phyloP scores from a whole-genome alignment of 2,113 vertebrate genomes.

The Catharus fuscescens region DNA sequence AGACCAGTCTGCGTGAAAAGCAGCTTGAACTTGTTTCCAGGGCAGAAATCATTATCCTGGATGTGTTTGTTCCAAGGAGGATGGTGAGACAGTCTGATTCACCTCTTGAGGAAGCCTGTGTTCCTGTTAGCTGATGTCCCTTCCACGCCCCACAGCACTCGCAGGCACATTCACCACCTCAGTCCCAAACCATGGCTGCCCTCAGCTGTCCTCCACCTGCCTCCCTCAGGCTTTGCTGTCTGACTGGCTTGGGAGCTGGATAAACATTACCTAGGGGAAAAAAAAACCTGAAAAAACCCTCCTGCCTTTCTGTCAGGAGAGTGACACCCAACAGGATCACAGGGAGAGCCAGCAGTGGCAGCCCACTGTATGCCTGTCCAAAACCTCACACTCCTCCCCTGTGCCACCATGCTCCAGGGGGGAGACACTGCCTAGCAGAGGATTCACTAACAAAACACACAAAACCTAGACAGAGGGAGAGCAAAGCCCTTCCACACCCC shows the following conservation, averaged over 20 bases:
- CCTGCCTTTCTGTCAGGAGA: background rate
- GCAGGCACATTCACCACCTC: fast-evolving
- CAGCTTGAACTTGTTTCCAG: slow-evolving; percentile 4
- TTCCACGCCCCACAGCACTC: fast-evolving
- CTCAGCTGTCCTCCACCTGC: background rate
- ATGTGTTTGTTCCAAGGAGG: background rate
- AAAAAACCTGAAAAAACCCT: background rate
- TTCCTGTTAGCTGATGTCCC: fast-evolving
- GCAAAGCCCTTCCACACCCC: background rate
- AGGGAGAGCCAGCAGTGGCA: background rate
- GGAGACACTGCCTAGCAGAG: background rate
- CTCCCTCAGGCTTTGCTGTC: background rate
- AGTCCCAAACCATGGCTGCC: background rate
- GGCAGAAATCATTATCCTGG: background rate
- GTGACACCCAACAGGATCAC: background rate
- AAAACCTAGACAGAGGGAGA: background rate
- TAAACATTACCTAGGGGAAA: background rate
- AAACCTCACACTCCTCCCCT: background rate
- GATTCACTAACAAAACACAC: background rate
- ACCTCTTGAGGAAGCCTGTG: background rate
- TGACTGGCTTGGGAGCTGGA: background rate
- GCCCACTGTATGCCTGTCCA: fast-evolving
- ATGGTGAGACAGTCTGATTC: background rate
- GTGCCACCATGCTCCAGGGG: background rate
- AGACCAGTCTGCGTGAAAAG: background rate